These are phyloP conservation scores for Poeciliopsis infans DNA, from an alignment of 2,797 vertebrate genomes.

Conservation along the genomic window DNA sequence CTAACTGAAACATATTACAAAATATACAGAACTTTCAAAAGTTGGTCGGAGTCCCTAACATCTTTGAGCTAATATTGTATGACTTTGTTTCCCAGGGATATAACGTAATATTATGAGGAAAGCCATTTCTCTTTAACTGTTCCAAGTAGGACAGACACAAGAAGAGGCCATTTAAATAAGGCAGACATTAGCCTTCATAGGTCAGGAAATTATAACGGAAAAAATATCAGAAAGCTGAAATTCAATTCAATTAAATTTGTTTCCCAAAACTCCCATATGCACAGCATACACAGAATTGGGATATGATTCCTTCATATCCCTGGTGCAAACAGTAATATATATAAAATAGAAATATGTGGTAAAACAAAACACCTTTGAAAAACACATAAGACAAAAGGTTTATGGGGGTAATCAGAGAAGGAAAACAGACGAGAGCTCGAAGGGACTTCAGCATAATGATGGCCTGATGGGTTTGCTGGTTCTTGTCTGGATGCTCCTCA, in stretches of 20 bases:
- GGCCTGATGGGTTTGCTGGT: no score
- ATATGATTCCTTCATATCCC: not conserved
- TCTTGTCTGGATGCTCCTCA: no score
- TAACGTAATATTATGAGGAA: not conserved
- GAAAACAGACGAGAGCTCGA: no score
- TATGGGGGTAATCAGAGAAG: no score
- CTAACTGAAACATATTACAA: not conserved
- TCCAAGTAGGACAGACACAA: not conserved
- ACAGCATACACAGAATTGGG: not conserved
- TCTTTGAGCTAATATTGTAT: not conserved
- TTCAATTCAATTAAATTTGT: not conserved
- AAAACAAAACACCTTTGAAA: not conserved
- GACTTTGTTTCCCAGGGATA: not conserved
- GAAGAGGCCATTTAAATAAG: not conserved
- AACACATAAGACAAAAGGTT: not conserved
- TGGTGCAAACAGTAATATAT: not conserved
- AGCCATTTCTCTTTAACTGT: not conserved
- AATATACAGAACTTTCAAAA: not conserved
- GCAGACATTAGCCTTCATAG: not conserved
- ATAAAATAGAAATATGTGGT: not conserved
- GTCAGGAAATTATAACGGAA: not conserved
- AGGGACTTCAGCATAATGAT: no score
- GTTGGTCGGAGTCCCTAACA: not conserved
- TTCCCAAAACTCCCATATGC: not conserved
- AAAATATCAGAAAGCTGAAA: not conserved